Percentiles rank a stretch among this genome's conserved stretches.
phyloP scores from a whole-genome alignment of 2,888 invertebrate species.

The Resseliella maxima region DNA sequence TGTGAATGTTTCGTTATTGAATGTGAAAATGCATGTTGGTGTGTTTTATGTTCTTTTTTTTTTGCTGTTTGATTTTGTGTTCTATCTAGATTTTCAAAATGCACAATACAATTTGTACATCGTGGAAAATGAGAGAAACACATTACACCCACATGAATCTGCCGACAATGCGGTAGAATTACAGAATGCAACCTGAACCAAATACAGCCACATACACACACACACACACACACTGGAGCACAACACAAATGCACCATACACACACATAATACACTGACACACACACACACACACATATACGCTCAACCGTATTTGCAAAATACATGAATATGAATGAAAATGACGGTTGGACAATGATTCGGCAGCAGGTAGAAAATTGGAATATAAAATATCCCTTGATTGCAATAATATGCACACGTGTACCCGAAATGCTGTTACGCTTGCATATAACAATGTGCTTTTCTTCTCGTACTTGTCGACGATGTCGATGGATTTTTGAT shows the following conservation, averaged over 20 bases:
- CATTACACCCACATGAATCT: neutral
- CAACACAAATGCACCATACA: neutral
- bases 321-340: conserved; percentile 26
- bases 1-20: neutral
- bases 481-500: conserved; percentile 43
- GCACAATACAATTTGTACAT: conserved; percentile 39
- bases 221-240: neutral
- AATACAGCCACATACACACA: neutral
- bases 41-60: neutral
- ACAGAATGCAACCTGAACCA: neutral
- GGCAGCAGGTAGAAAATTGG: neutral
- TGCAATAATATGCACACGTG: conserved; percentile 14
- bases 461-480: neutral
- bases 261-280: neutral
- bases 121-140: conserved; percentile 11
- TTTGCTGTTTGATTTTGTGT: neutral
- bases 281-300: neutral
- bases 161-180: neutral
- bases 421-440: neutral
- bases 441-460: conserved; percentile 31
- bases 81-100: neutral
- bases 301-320: neutral
- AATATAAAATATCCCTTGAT: conserved; percentile 5
- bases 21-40: conserved; percentile 5
- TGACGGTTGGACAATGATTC: conserved; percentile 32